phyloP scores from a whole-genome alignment of 2,888 invertebrate genomes.

The Rhagonycha lutea region DNA sequence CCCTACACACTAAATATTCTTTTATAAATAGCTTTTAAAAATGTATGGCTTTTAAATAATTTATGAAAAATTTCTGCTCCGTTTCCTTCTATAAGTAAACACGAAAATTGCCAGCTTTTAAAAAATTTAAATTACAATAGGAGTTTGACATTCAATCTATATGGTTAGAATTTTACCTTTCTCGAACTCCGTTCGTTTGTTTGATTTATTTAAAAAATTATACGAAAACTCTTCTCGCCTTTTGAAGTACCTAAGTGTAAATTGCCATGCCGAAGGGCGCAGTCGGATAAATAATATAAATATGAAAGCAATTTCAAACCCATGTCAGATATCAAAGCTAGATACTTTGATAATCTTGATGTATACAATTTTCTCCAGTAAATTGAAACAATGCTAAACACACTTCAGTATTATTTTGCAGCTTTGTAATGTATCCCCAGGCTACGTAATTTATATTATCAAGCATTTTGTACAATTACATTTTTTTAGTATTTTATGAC shows the following conservation, averaged over 20 bases:
- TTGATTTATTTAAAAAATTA: not conserved
- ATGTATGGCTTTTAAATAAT: constrained; percentile 22
- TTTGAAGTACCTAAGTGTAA: not conserved
- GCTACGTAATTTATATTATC: not conserved
- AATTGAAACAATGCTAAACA: not conserved
- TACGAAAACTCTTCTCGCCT: not conserved
- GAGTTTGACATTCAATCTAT: not conserved
- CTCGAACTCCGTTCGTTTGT: not conserved
- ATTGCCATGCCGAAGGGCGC: not conserved
- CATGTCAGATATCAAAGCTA: not conserved
- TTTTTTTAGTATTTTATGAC: not conserved
- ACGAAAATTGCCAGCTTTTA: not conserved
- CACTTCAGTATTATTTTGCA: not conserved
- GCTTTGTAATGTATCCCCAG: not conserved
- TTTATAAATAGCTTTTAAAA: constrained; percentile 26
- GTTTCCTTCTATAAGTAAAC: not conserved
- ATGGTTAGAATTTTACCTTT: not conserved
- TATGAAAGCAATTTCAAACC: not conserved
- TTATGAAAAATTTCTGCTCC: constrained; percentile 12
- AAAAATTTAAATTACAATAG: constrained; percentile 2
- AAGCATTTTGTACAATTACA: not conserved
- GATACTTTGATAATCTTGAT: not conserved
- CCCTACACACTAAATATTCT: constrained; percentile 21
- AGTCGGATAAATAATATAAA: not conserved
- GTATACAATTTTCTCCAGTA: not conserved